These are phyloP conservation scores for Esox lucius DNA, from an alignment of 2,797 vertebrate genomes.

Conservation along the genomic window DNA sequence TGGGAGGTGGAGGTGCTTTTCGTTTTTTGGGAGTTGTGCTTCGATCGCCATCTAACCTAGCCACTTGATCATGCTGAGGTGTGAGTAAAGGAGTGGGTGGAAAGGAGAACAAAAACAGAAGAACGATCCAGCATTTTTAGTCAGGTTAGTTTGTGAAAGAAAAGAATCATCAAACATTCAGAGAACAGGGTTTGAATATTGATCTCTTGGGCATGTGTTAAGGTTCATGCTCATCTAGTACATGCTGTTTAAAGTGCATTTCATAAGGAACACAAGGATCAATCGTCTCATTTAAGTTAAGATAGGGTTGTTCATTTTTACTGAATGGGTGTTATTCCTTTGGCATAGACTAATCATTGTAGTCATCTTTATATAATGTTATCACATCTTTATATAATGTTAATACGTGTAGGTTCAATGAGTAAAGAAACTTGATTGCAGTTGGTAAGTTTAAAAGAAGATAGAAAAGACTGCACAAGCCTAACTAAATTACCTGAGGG, in stretches of 20 bases:
- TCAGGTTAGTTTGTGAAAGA: slow-evolving; percentile 71
- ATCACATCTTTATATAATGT: neutral
- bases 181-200: slow-evolving; percentile 2
- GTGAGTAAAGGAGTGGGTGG: slow-evolving; percentile 47
- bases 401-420: neutral
- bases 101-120: neutral
- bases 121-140: slow-evolving; percentile 37
- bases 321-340: neutral
- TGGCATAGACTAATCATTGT: neutral
- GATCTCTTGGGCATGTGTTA: neutral
- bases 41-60: slow-evolving; percentile 96
- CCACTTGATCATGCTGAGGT: slow-evolving; percentile 94
- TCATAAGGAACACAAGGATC: neutral
- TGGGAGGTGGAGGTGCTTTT: slow-evolving; percentile 98
- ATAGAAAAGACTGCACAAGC: neutral
- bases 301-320: neutral
- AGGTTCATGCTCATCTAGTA: neutral
- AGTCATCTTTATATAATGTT: neutral
- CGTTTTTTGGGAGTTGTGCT: slow-evolving; percentile 99
- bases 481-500: slow-evolving; percentile 81
- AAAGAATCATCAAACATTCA: slow-evolving; percentile 31
- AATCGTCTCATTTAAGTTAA: neutral
- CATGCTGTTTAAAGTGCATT: neutral
- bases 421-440: neutral
- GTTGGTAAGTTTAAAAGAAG: neutral